phyloP scores from a whole-genome alignment of 30 jellyfish, hydroid and myxozoan genomes.

The Aurelia aurita complex sp. Pacific region DNA sequence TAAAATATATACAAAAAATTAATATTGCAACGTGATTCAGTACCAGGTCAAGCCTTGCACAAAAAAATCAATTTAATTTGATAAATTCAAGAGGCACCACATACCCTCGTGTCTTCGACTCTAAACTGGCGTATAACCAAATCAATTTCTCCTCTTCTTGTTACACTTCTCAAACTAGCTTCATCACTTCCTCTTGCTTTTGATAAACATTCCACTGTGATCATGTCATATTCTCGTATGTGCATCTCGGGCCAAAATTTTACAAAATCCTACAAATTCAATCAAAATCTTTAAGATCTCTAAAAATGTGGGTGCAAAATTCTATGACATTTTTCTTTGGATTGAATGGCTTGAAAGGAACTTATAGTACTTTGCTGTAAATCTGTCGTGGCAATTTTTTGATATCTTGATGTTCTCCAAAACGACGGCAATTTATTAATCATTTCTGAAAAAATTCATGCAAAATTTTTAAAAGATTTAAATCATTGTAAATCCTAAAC shows the following conservation, averaged over 20 bases:
- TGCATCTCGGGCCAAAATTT: slow-evolving; percentile 94
- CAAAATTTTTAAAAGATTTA: no score
- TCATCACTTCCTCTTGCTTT: slow-evolving; percentile 46
- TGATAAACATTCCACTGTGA: slow-evolving; percentile 80
- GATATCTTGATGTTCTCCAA: no score
- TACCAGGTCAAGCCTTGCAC: not conserved
- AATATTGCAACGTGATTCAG: not conserved
- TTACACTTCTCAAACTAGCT: slow-evolving; percentile 39
- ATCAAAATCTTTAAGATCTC: no score
- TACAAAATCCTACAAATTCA: slow-evolving; percentile 67
- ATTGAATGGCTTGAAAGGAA: no score
- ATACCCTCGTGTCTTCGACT: slow-evolving; percentile 93
- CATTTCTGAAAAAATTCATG: no score
- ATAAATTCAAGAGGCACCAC: not conserved
- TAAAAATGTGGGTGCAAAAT: no score
- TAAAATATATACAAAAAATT: not conserved
- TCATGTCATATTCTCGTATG: slow-evolving; percentile 73
- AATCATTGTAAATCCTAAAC: no score
- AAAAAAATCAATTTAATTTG: not conserved
- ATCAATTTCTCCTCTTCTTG: slow-evolving; percentile 70
- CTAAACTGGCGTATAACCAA: slow-evolving; percentile 71
- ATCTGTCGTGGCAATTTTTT: no score
- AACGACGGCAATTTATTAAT: no score
- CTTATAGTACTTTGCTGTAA: no score
- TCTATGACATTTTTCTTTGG: no score